phyloP scores from a whole-genome alignment of 2,888 invertebrate genomes.

The Siphlonurus alternatus region DNA sequence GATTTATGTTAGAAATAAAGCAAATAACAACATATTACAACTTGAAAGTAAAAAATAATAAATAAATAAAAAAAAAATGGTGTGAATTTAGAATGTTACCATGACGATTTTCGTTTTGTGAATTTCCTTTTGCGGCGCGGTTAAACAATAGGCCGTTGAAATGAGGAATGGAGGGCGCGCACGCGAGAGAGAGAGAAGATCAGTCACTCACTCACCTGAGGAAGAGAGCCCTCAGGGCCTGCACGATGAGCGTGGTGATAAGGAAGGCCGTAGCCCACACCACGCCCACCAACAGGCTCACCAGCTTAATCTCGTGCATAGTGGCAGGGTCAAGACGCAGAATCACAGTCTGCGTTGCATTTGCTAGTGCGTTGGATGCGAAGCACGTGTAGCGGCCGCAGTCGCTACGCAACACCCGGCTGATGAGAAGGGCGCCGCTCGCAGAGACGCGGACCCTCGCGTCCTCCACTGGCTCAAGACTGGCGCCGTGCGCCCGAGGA shows the following conservation, averaged over 20 bases:
- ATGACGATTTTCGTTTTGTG: too few species aligned
- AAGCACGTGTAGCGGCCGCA: constrained; percentile 74
- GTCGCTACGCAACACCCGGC: constrained; percentile 42
- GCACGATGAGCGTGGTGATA: constrained; percentile 58
- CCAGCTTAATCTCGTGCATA: constrained; percentile 65
- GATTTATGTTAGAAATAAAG: too few species aligned
- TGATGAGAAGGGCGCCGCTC: constrained; percentile 64
- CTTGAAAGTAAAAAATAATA: too few species aligned
- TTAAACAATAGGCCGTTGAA: too few species aligned
- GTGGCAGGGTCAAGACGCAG: constrained; percentile 74
- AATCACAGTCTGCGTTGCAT: constrained; percentile 54
- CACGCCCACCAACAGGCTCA: constrained; percentile 67
- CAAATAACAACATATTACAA: too few species aligned
- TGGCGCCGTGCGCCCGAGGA: constrained; percentile 38
- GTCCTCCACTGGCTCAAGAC: constrained; percentile 19
- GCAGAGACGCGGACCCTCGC: constrained; percentile 48
- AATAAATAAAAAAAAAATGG: too few species aligned
- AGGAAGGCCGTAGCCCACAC: constrained; percentile 66
- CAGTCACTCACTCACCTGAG: constrained; percentile 53
- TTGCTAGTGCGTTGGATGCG: constrained; percentile 69
- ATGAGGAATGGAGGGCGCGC: too few species aligned
- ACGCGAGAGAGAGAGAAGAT: too few species aligned
- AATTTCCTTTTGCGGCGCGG: too few species aligned
- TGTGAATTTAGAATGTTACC: too few species aligned
- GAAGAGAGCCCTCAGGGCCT: constrained; percentile 52